phyloP scores from a whole-genome alignment of 1,140 invertebrate genomes.

The Dendrolimus punctatus region DNA sequence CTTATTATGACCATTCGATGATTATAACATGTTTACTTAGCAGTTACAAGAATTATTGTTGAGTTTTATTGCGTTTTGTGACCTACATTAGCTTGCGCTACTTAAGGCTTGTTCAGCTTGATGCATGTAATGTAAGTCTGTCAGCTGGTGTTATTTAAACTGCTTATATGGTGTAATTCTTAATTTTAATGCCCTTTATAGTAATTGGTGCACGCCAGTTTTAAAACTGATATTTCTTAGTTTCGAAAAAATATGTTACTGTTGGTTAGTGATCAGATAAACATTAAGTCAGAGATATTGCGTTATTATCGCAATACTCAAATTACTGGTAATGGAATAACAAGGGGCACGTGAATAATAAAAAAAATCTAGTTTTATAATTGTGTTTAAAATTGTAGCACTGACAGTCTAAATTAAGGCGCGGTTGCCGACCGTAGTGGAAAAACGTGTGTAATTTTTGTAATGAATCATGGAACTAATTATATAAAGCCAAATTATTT shows the following conservation, averaged over 20 bases:
- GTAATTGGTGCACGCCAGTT: too few species aligned
- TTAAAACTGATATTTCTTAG: too few species aligned
- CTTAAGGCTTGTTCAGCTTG: slow-evolving; percentile 1
- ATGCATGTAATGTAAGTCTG: neutral
- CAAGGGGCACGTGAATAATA: neutral
- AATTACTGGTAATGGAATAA: too few species aligned
- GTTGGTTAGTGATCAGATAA: too few species aligned
- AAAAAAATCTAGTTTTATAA: neutral
- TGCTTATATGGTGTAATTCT: too few species aligned
- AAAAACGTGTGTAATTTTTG: slow-evolving; percentile 23
- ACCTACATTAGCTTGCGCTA: slow-evolving; percentile 8
- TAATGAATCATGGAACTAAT: slow-evolving; percentile 27
- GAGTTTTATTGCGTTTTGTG: slow-evolving; percentile 6
- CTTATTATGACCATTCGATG: neutral
- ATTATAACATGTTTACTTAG: slow-evolving; percentile 1
- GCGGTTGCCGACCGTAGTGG: slow-evolving; percentile 38
- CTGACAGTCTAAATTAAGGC: slow-evolving; percentile 31
- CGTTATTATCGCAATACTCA: too few species aligned
- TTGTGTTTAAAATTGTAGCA: too few species aligned
- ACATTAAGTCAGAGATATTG: too few species aligned
- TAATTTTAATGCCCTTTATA: too few species aligned
- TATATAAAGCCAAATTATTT: slow-evolving; percentile 15
- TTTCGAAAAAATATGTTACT: too few species aligned
- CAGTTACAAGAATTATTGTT: slow-evolving; percentile 2
- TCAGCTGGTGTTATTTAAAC: too few species aligned